Evolutionary conservation across 2,113 vertebrate species (phyloP).

Genomic region (Pomatorhinus ruficollis): DNA sequence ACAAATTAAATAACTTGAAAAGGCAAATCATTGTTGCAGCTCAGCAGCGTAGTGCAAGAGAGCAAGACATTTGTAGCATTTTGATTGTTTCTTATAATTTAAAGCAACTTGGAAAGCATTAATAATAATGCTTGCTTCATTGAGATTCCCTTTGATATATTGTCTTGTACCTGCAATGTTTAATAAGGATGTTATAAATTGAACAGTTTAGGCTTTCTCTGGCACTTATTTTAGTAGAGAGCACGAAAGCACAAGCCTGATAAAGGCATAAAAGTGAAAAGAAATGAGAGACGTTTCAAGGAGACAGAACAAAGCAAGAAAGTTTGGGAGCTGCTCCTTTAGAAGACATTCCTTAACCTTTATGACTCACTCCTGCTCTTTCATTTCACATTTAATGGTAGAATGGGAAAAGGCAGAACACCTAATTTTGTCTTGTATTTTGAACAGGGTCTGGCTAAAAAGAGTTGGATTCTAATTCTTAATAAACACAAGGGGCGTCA

Average conservation of each 20-base stretch:
- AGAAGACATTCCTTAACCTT: neutral
- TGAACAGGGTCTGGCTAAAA: neutral
- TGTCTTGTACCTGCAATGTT: neutral
- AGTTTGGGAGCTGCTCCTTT: neutral
- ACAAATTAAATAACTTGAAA: conserved; percentile 14
- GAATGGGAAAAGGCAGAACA: neutral
- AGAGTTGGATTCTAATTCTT: neutral
- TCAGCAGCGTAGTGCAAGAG: neutral
- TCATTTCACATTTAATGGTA: neutral
- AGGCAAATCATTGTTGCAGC: neutral
- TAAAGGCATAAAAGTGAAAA: neutral
- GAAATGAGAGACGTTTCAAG: neutral
- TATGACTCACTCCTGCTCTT: conserved; percentile 19
- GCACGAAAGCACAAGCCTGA: neutral
- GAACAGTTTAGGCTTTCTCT: neutral
- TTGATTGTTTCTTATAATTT: conserved; percentile 42
- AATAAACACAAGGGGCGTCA: neutral
- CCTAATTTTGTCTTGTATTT: neutral
- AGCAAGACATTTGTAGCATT: neutral
- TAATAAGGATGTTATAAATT: conserved; percentile 11
- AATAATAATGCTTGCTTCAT: neutral
- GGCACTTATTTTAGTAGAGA: neutral
- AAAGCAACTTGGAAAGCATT: conserved; percentile 1
- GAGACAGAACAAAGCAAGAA: neutral
- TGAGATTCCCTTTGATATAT: conserved; percentile 23